A percentile compares a stretch with the other conserved stretches of the same genome.
These are phyloP conservation scores for Phenganax stokvisi DNA, from an alignment of 92 coral and sea anemone genomes.

Conservation along the genomic window DNA sequence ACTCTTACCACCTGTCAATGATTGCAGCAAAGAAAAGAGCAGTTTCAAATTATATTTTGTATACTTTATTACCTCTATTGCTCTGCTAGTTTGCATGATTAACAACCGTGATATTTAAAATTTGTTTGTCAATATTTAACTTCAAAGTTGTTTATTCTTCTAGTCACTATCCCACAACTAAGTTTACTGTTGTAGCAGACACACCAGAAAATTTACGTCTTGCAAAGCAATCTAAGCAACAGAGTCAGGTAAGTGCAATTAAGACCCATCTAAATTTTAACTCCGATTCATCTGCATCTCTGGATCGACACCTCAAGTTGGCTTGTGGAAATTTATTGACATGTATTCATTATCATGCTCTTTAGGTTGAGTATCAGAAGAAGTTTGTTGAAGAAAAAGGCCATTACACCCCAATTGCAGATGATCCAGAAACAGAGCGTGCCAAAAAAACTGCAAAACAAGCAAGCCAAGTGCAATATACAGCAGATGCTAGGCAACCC, in stretches of 20 bases:
- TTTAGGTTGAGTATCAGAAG: conserved; percentile 83
- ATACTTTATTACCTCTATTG: too few relatives aligned
- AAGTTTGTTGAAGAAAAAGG: conserved; percentile 78
- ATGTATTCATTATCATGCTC: neutral
- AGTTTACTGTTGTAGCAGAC: conserved; percentile 86
- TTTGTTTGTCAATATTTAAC: neutral
- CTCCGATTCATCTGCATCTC: neutral
- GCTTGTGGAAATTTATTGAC: too few relatives aligned
- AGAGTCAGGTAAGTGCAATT: conserved; percentile 66
- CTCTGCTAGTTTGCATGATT: neutral
- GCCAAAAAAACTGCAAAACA: conserved; percentile 60
- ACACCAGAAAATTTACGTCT: conserved; percentile 85
- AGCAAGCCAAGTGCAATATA: conserved; percentile 59
- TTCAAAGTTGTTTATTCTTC: neutral
- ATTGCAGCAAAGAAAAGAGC: too few relatives aligned
- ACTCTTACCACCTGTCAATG: too few relatives aligned
- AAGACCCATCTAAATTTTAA: neutral
- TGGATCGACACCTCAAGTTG: neutral
- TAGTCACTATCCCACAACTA: conserved; percentile 92
- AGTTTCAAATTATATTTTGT: too few relatives aligned
- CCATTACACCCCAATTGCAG: conserved; percentile 73
- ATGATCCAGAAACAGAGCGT: conserved; percentile 87
- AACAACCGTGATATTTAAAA: neutral
- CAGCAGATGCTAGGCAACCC: conserved; percentile 22
- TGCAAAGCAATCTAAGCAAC: conserved; percentile 66